These are phyloP conservation scores for Hemiprocne comata DNA, from an alignment of 2,113 vertebrate genomes.

Conservation along the genomic window DNA sequence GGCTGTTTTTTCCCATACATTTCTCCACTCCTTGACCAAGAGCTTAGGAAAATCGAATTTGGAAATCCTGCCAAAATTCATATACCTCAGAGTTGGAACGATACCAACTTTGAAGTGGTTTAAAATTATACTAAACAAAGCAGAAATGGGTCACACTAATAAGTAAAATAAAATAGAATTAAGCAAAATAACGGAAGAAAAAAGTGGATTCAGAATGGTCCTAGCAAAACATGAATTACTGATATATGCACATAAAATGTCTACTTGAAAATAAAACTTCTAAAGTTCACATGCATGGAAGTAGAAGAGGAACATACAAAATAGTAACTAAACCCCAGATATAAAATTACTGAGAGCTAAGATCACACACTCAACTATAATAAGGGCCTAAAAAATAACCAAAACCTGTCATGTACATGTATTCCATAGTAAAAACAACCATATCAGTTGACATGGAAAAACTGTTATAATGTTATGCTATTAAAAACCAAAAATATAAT, in stretches of 20 bases:
- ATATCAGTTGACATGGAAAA: background rate
- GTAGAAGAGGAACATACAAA: background rate
- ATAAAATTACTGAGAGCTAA: background rate
- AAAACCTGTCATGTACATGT: background rate
- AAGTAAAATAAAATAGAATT: background rate
- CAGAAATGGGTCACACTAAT: background rate
- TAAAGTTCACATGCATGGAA: background rate
- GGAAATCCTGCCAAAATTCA: background rate
- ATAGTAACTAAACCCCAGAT: background rate
- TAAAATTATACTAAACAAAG: background rate
- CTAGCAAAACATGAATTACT: background rate
- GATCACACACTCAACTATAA: background rate
- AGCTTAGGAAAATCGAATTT: background rate
- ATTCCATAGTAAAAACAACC: background rate
- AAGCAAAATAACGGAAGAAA: background rate
- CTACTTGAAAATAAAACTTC: background rate
- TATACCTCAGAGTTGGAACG: background rate
- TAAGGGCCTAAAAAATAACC: background rate
- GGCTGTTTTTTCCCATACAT: background rate
- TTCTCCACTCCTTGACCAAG: background rate
- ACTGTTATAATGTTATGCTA: background rate
- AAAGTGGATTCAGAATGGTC: background rate
- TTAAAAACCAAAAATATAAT: constrained; percentile 4
- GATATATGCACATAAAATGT: background rate
- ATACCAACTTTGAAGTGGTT: background rate